Percentiles rank a stretch among this genome's conserved stretches.
phyloP scores from a whole-genome alignment of 2,113 vertebrate species.

The Hystrix cristata region DNA sequence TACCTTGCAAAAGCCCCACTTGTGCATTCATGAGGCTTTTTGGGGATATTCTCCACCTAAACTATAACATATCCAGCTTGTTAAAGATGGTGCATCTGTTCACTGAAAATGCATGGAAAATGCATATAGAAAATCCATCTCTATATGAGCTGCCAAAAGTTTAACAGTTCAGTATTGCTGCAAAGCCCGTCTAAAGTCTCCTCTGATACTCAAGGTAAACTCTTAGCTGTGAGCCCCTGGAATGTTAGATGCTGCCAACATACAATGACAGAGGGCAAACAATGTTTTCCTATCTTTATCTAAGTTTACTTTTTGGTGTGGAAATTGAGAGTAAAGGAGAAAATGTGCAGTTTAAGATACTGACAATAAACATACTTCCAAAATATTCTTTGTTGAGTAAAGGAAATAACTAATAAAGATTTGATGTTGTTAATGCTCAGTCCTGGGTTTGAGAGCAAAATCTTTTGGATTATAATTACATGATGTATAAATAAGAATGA shows the following conservation, averaged over 20 bases:
- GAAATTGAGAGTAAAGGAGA: constrained; percentile 4
- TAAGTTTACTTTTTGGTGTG: background rate
- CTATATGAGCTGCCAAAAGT: background rate
- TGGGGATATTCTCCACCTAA: background rate
- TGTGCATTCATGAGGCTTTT: background rate
- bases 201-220: background rate
- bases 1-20: background rate
- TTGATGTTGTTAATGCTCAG: background rate
- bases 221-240: background rate
- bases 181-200: background rate
- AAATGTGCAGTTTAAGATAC: background rate
- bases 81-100: background rate
- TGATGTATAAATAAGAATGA: background rate
- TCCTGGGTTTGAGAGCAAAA: constrained; percentile 21
- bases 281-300: background rate
- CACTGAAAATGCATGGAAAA: background rate
- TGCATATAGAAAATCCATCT: background rate
- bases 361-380: background rate
- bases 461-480: constrained; percentile 38
- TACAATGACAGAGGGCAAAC: background rate
- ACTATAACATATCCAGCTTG: background rate
- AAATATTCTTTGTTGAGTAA: constrained; percentile 25
- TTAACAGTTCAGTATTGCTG: background rate
- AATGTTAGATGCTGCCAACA: background rate
- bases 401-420: background rate